A percentile compares a stretch with the other conserved stretches of the same genome.
Conservation (phyloP, 1,140 invertebrate species). For the Formica selysi region DNA sequence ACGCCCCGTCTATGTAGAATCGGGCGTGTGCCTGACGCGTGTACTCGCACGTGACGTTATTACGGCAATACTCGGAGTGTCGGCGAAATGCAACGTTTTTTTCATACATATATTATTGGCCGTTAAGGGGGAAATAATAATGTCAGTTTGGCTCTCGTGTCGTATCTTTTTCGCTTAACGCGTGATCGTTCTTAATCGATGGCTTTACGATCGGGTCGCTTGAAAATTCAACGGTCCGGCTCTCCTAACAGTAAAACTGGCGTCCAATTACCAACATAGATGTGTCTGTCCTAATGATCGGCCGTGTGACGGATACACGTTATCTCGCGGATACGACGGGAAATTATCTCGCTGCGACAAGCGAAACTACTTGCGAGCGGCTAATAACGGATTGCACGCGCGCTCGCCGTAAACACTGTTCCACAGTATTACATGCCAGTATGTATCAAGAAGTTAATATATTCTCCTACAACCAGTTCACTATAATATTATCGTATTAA, state of each 20-base stretch:
- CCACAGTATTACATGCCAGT: neutral
- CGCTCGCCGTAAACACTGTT: neutral
- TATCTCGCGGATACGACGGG: conserved; percentile 1
- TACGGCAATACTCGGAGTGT: neutral
- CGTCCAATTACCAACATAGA: conserved; percentile 28
- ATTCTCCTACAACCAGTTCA: neutral
- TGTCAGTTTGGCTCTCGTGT: neutral
- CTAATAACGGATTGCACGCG: conserved; percentile 28
- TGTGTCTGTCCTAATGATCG: conserved; percentile 24
- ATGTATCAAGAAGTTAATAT: no score
- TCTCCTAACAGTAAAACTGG: conserved; percentile 40
- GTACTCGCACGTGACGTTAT: neutral
- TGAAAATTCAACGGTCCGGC: conserved; percentile 13
- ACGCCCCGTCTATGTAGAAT: no score
- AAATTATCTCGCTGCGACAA: conserved; percentile 29
- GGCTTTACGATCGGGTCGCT: conserved; percentile 16
- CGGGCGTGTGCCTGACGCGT: neutral
- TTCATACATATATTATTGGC: conserved; percentile 1
- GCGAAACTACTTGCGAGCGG: conserved; percentile 2
- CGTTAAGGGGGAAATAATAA: neutral
- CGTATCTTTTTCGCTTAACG: neutral
- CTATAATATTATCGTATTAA: neutral
- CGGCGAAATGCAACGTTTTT: neutral
- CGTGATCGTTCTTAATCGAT: conserved; percentile 18
- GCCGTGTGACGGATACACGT: conserved; percentile 1